These are phyloP conservation scores for Dendrolimus kikuchii DNA, from an alignment of 1,140 invertebrate genomes.

Conservation along the genomic window DNA sequence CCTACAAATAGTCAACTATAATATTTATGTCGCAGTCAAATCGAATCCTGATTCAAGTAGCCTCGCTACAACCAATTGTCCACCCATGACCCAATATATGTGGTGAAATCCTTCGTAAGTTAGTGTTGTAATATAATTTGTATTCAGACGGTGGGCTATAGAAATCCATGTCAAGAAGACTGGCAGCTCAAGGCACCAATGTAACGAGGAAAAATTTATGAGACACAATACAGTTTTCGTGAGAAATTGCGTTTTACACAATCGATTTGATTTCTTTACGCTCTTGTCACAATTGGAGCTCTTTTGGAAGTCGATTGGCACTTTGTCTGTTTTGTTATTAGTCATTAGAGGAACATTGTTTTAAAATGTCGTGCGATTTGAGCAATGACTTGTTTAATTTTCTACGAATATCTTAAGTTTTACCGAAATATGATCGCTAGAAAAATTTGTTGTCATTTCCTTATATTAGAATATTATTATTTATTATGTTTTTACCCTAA, in stretches of 20 bases:
- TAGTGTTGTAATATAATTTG: conserved; percentile 37
- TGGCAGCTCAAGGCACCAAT: conserved; percentile 39
- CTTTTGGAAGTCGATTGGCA: too few species aligned
- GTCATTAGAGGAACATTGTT: too few species aligned
- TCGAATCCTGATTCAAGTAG: conserved; percentile 14
- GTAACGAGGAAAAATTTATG: conserved; percentile 58
- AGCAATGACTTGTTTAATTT: too few species aligned
- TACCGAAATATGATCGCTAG: too few species aligned
- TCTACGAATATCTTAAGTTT: too few species aligned
- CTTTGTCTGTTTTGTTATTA: too few species aligned
- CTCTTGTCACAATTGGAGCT: background rate
- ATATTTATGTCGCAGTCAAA: conserved; percentile 12
- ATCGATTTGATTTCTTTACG: background rate
- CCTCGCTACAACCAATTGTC: conserved; percentile 27
- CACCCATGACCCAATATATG: conserved; percentile 65
- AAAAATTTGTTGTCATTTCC: too few species aligned
- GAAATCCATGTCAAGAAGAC: conserved; percentile 69
- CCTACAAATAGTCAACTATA: background rate
- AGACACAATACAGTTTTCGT: conserved; percentile 19
- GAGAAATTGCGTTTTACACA: conserved; percentile 15
- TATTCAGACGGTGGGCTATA: conserved; percentile 58
- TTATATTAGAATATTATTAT: too few species aligned
- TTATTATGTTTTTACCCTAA: too few species aligned
- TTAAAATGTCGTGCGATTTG: too few species aligned
- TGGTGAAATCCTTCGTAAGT: conserved; percentile 67